Evolutionary conservation across 1,140 invertebrate species (phyloP), one percentile per base, ranked within the genome.

Genomic region (Diuraphis noxia): DNA sequence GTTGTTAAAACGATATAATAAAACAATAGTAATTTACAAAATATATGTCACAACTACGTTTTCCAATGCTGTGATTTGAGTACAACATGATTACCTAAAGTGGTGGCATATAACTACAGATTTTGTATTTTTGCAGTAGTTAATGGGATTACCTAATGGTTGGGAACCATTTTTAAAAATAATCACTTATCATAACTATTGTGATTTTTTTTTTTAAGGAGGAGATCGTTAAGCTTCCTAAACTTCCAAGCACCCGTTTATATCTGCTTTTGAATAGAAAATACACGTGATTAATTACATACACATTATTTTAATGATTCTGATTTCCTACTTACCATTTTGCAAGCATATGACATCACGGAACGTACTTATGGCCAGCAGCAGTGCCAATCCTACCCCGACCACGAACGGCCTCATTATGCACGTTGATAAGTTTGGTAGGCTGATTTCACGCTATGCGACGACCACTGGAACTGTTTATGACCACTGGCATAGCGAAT

Each of bases 361-460:
- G 34, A 91, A 82, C 41, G 89, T 81, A 36, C 72, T 46, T 21
- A 82, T 21, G 77, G 77, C 46, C 89, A 91, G 4, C 34, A 79
- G 41, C 77, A 91, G 30, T 34, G 40, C 41, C 89, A 82, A 49
- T 40, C 41, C 43, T n/a, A 25, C 30, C 10, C 56, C 56, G 30
- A 63, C 56, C 56, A 72, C 34, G 7, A 91, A 91, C 43, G 34
- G 89, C n/a, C 52, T 91, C 89, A 91, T 91, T 0, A 13, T n/a
- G 88, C 43, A 82, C 89, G 89, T 82, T 77, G 43, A 91, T 77
- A 91, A 77, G 43, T 82, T n/a, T 36, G 77, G 5, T n/a, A 38
- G 43, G 43, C 43, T 82, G 89, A 30, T 91, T 91, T 81, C 43
- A 91, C 34, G 89, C 89, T 10, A 36, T 77, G 10, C 3, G 19